Percentiles rank a stretch among this genome's conserved stretches.
These are phyloP conservation scores for Entomyzon cyanotis DNA, from an alignment of 2,113 vertebrate species.

Conservation along the genomic window DNA sequence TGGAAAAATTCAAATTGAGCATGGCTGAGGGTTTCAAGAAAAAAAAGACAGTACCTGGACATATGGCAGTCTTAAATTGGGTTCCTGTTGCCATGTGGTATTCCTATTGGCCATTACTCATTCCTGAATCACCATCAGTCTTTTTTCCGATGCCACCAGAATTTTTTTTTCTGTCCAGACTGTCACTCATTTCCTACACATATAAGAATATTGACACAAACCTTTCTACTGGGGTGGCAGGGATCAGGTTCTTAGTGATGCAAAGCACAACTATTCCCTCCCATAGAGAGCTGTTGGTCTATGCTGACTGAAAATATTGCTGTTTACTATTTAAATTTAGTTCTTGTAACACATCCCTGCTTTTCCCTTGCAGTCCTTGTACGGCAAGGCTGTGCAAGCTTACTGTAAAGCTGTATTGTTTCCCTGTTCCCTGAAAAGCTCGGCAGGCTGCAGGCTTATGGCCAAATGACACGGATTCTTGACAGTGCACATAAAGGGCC, in stretches of 20 bases:
- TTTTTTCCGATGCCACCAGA: neutral
- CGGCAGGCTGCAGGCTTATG: neutral
- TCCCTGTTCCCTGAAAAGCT: slow-evolving; percentile 47
- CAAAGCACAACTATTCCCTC: neutral
- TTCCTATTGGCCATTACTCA: slow-evolving; percentile 8
- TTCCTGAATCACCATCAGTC: slow-evolving; percentile 15
- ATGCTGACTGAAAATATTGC: neutral
- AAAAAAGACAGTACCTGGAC: neutral
- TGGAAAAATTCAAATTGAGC: neutral
- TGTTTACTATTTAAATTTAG: slow-evolving; percentile 7
- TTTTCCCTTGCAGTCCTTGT: neutral
- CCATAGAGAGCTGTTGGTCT: neutral
- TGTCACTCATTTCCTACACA: neutral
- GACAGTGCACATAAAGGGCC: slow-evolving; percentile 11
- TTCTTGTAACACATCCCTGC: neutral
- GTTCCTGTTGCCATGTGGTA: neutral
- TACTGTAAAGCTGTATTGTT: slow-evolving; percentile 32
- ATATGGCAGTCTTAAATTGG: neutral
- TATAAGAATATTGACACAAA: neutral
- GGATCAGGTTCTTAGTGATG: neutral
- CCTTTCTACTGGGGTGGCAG: neutral
- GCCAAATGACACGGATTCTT: slow-evolving; percentile 33
- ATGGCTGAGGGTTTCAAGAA: neutral
- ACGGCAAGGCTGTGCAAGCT: neutral
- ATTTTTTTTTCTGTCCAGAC: neutral